Percentiles rank a stretch among this genome's conserved stretches.
These are phyloP conservation scores for Thymelicus sylvestris DNA, from an alignment of 2,888 invertebrate genomes.

Conservation along the genomic window DNA sequence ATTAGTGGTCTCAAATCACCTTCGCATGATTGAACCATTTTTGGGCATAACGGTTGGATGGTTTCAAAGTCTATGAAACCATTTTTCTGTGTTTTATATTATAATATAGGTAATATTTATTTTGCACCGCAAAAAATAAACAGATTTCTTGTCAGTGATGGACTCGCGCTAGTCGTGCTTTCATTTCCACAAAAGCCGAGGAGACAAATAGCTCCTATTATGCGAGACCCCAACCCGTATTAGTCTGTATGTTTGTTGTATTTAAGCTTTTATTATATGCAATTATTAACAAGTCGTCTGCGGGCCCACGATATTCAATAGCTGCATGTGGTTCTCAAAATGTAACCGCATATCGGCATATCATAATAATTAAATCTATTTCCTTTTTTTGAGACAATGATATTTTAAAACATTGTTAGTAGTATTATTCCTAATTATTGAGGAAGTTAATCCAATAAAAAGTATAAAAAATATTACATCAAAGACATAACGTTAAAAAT, in stretches of 20 bases:
- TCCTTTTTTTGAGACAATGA: no score
- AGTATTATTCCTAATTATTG: no score
- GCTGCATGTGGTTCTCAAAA: conserved; percentile 57
- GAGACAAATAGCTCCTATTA: conserved; percentile 66
- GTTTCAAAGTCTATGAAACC: no score
- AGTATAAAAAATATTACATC: no score
- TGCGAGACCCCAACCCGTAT: conserved; percentile 73
- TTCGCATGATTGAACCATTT: no score
- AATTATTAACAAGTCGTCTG: conserved; percentile 79
- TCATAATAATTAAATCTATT: no score
- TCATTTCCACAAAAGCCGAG: conserved; percentile 57
- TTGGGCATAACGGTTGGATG: no score
- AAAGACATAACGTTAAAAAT: no score
- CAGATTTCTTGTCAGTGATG: background rate
- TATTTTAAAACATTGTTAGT: no score
- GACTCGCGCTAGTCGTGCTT: background rate
- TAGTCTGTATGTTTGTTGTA: conserved; percentile 78
- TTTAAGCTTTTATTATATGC: conserved; percentile 81
- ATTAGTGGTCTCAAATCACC: no score
- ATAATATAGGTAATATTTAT: background rate
- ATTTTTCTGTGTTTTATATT: no score
- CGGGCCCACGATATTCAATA: conserved; percentile 62
- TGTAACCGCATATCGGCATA: background rate
- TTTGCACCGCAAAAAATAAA: background rate
- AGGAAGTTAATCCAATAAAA: no score